Conservation (phyloP, 2,797 vertebrate species). For the Ciconia nigra region DNA sequence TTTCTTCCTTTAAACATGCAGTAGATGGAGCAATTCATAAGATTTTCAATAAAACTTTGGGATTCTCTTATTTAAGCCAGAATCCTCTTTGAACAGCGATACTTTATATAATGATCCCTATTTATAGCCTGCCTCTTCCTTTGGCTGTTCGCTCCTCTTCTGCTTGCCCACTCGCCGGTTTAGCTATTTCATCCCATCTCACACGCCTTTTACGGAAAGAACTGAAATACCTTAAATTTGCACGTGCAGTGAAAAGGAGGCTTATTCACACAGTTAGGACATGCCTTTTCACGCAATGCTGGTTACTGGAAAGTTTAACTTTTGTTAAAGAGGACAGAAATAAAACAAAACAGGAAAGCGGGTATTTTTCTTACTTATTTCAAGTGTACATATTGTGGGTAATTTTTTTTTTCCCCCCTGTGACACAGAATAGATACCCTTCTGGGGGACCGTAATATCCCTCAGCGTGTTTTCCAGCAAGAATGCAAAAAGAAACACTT, state of each 20-base stretch:
- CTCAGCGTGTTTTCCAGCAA: neutral
- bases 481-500: slow-evolving; percentile 31
- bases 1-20: neutral
- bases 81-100: neutral
- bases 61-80: neutral
- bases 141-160: neutral
- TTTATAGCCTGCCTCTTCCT: neutral
- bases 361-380: neutral
- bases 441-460: neutral
- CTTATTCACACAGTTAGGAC: neutral
- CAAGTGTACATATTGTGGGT: neutral
- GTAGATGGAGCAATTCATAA: neutral
- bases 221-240: neutral
- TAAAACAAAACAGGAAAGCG: neutral
- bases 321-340: neutral
- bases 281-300: neutral
- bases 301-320: neutral
- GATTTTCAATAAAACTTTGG: neutral
- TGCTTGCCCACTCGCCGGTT: neutral
- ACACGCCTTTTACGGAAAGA: neutral
- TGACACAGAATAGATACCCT: neutral
- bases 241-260: neutral
- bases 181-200: neutral
- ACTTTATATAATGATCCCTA: neutral
- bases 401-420: neutral